Conservation (phyloP, 2,888 invertebrate species). For the Lasioglossum villosulum region DNA sequence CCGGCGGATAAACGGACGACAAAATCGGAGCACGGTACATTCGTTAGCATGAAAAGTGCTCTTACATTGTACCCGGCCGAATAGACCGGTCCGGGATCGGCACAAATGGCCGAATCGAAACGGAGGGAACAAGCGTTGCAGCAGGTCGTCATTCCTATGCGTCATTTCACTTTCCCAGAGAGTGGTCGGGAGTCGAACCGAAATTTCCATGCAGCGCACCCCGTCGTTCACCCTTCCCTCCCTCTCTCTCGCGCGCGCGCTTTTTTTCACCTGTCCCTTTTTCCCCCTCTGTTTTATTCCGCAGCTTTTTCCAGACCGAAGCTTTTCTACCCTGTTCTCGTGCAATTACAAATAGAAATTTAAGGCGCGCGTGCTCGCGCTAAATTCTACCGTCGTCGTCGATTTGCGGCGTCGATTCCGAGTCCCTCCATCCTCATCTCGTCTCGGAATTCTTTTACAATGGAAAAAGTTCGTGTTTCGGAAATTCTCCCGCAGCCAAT, state of each 20-base stretch:
- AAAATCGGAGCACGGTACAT: slow-evolving; percentile 45
- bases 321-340: slow-evolving; percentile 38
- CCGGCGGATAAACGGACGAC: slow-evolving; percentile 37
- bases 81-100: slow-evolving; percentile 51
- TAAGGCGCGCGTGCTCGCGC: slow-evolving; percentile 26
- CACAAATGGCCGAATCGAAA: slow-evolving; percentile 67
- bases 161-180: slow-evolving; percentile 63
- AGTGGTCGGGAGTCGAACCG: slow-evolving; percentile 43
- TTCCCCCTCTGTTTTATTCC: slow-evolving; percentile 18
- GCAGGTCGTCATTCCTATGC: slow-evolving; percentile 64
- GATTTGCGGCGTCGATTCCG: slow-evolving; percentile 37
- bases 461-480: background rate
- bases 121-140: slow-evolving; percentile 55
- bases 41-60: slow-evolving; percentile 68
- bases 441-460: background rate
- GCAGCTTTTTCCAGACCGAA: background rate
- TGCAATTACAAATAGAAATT: slow-evolving; percentile 62
- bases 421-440: slow-evolving; percentile 10
- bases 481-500: background rate
- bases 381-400: slow-evolving; percentile 31
- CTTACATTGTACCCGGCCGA: slow-evolving; percentile 58
- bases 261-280: background rate
- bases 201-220: slow-evolving; percentile 60
- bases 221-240: background rate
- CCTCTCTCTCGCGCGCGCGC: background rate